Conservation (phyloP, 2,113 vertebrate genomes). For the Psittacula cyanocephala region DNA sequence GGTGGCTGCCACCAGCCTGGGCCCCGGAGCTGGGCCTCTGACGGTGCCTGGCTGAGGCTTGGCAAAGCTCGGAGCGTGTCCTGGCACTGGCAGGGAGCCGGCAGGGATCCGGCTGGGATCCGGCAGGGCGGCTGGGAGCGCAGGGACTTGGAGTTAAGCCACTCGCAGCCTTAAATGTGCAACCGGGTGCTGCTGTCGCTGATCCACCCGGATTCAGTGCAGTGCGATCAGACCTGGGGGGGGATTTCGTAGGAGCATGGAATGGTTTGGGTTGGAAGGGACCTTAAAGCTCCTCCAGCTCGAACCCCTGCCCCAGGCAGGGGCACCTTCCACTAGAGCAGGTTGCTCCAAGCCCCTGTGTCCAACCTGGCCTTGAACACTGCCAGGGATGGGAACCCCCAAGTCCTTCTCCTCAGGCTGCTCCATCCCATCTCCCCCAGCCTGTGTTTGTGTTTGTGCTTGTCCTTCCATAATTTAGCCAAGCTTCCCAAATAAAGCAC, state of each 20-base stretch:
- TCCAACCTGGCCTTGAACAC: not conserved
- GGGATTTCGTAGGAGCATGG: not conserved
- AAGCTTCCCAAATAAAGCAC: not conserved
- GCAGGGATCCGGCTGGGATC: not conserved
- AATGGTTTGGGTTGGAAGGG: not conserved
- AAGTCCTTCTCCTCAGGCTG: not conserved
- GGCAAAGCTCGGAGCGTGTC: not conserved
- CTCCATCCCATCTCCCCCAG: not conserved
- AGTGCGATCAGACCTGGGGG: rapidly evolving
- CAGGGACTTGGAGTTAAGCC: not conserved
- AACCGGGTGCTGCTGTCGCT: not conserved
- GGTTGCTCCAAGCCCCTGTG: not conserved
- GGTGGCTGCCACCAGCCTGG: not conserved
- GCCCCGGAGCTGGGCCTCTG: not conserved
- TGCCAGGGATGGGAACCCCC: not conserved
- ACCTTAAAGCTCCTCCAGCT: not conserved
- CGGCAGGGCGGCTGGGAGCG: not conserved
- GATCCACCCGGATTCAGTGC: too few species aligned
- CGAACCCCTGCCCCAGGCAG: not conserved
- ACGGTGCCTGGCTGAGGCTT: not conserved
- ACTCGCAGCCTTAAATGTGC: not conserved
- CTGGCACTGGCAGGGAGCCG: not conserved
- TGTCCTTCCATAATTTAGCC: not conserved
- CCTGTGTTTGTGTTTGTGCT: not conserved
- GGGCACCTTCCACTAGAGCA: not conserved